Conservation (phyloP, 2,113 vertebrate species). For the Notiomystis cincta region DNA sequence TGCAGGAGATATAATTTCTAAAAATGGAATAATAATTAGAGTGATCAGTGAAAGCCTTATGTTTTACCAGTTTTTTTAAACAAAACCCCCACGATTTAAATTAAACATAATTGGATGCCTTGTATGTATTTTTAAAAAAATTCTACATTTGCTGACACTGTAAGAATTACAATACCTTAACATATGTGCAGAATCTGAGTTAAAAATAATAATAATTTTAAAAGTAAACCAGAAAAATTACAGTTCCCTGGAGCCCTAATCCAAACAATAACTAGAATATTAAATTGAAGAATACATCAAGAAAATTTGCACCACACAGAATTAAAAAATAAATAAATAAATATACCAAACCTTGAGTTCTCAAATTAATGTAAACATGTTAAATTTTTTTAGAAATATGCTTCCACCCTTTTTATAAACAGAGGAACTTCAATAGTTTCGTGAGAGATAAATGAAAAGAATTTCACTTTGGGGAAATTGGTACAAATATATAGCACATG, state of each 20-base stretch:
- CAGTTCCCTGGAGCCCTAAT: neutral
- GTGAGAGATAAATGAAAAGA: neutral
- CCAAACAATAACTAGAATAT: neutral
- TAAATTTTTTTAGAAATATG: neutral
- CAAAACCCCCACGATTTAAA: neutral
- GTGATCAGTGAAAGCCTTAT: neutral
- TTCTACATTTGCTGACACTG: neutral
- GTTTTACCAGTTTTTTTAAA: neutral
- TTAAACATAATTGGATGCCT: neutral
- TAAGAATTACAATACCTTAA: neutral
- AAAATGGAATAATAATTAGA: neutral
- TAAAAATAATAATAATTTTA: neutral
- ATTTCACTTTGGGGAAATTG: neutral
- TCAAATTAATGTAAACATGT: neutral
- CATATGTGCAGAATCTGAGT: neutral
- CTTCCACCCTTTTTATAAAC: neutral
- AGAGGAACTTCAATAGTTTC: neutral
- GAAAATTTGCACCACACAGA: neutral
- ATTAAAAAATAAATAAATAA: neutral
- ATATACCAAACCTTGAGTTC: neutral
- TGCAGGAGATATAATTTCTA: neutral
- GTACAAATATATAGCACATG: neutral
- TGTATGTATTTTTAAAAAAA: neutral
- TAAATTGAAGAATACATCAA: neutral
- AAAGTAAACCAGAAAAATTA: neutral